These are phyloP conservation scores for Merluccius polli DNA, from an alignment of 2,797 vertebrate genomes.

Conservation along the genomic window DNA sequence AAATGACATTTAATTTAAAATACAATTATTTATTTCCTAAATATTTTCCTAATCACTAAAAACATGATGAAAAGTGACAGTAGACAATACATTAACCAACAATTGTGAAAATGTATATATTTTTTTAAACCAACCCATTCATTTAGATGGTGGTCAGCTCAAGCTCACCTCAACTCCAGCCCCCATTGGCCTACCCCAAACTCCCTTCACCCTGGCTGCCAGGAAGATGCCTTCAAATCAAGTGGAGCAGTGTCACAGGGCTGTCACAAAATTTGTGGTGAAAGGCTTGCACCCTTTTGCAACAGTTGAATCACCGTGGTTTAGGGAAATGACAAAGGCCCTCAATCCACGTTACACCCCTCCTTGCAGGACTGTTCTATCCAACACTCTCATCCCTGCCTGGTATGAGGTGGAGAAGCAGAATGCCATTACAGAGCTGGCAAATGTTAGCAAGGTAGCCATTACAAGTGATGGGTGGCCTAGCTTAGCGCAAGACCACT, in stretches of 20 bases:
- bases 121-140: no score
- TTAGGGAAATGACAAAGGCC: constrained; percentile 16
- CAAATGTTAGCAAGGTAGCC: constrained; percentile 5
- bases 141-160: no score
- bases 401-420: constrained; percentile 4
- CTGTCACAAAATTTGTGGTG: constrained; percentile 20
- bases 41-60: no score
- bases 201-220: no score
- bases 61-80: no score
- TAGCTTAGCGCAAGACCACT: constrained; percentile 10
- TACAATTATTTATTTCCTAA: no score
- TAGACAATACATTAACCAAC: no score
- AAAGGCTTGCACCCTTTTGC: constrained; percentile 22
- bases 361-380: constrained; percentile 1
- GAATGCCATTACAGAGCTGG: constrained; percentile 1
- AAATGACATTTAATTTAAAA: no score
- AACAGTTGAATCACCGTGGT: constrained; percentile 17
- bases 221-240: no score
- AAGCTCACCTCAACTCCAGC: no score
- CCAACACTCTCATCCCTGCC: constrained; percentile 14
- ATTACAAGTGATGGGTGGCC: constrained; percentile 9
- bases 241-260: constrained; percentile 20
- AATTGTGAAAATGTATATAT: no score
- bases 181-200: no score
- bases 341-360: constrained; percentile 8